Evolutionary conservation across 1,140 invertebrate genomes (phyloP).

Genomic region (Magallana ariakensis): DNA sequence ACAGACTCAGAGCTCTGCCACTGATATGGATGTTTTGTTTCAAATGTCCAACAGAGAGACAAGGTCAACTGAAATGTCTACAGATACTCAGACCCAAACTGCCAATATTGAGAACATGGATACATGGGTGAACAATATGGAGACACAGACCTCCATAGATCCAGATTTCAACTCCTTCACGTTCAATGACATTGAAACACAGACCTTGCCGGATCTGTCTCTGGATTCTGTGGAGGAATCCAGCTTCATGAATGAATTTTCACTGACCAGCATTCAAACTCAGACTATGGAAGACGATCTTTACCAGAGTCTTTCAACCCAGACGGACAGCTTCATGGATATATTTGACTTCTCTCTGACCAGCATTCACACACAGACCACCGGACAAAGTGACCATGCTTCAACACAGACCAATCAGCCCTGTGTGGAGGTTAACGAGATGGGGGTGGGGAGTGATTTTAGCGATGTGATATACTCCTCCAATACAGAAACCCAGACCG

Average conservation of each 20-base stretch:
- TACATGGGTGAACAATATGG: constrained; percentile 47
- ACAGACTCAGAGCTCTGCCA: constrained; percentile 35
- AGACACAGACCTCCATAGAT: constrained; percentile 47
- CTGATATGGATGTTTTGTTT: constrained; percentile 42
- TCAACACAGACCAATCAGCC: constrained; percentile 41
- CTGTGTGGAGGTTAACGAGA: constrained; percentile 18
- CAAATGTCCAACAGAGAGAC: background rate
- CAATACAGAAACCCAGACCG: constrained; percentile 44
- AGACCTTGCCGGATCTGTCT: constrained; percentile 10
- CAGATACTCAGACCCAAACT: constrained; percentile 42
- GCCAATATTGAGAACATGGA: constrained; percentile 45
- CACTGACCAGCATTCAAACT: constrained; percentile 36
- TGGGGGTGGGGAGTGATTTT: background rate
- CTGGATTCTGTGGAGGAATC: background rate
- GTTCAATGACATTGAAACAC: constrained; percentile 48
- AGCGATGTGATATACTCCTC: background rate
- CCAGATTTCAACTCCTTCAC: constrained; percentile 33
- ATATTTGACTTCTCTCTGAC: constrained; percentile 35
- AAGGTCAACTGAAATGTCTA: background rate
- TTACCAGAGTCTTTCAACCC: background rate
- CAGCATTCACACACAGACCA: constrained; percentile 38
- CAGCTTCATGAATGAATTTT: constrained; percentile 18
- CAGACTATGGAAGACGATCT: constrained; percentile 25
- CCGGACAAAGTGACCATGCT: constrained; percentile 6
- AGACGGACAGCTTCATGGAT: constrained; percentile 3